phyloP scores from a whole-genome alignment of 2,113 vertebrate species.

The Cyanistes caeruleus region DNA sequence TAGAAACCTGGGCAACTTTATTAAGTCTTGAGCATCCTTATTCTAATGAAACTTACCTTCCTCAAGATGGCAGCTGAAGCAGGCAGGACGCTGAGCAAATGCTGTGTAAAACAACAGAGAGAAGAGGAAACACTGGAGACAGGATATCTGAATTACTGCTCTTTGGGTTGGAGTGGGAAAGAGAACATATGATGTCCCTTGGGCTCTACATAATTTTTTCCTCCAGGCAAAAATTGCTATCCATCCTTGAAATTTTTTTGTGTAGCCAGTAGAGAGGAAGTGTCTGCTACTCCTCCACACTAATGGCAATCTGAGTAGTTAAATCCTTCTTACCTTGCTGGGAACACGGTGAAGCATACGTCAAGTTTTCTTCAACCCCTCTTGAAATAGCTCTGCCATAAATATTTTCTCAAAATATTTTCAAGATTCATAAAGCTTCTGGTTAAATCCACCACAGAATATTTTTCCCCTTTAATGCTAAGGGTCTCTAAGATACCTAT shows the following conservation, averaged over 20 bases:
- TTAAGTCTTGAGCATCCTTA: neutral
- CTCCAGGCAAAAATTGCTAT: accelerated
- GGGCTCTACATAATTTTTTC: neutral
- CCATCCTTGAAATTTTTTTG: neutral
- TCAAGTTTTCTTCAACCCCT: accelerated
- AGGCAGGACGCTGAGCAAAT: neutral
- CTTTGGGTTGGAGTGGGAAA: neutral
- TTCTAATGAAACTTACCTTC: neutral
- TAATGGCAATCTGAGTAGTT: neutral
- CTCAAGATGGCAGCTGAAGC: neutral
- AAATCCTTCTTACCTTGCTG: neutral
- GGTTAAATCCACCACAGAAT: neutral
- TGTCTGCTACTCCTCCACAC: neutral
- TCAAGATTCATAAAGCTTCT: neutral
- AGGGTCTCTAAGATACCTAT: neutral
- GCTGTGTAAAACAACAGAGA: neutral
- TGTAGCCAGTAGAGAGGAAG: no score
- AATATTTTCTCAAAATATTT: neutral
- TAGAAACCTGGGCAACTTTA: neutral
- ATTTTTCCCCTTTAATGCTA: neutral
- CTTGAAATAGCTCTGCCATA: neutral
- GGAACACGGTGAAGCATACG: accelerated
- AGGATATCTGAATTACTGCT: neutral
- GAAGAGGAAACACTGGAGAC: neutral
- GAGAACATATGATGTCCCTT: neutral